Evolutionary conservation across 2,888 invertebrate species (phyloP), one percentile per base, ranked within the genome.

Genomic region (Sinohyriopsis cumingii): DNA sequence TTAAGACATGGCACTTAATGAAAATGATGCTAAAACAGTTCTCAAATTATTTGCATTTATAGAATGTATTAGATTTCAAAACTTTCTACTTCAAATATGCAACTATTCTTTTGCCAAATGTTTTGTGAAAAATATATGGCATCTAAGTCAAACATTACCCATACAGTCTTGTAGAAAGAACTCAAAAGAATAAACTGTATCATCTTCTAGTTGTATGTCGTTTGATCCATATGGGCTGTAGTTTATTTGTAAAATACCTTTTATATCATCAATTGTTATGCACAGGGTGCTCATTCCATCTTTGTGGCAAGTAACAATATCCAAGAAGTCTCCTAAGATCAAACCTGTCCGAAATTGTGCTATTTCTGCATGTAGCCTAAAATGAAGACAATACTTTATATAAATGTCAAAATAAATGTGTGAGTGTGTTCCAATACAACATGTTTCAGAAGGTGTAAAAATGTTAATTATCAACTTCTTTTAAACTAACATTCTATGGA

Each of bases 151-250:
- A 33, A 33, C 33, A 33, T 65, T 56, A 65, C 65, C 65, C 9
- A 5, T 20, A 53, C 59, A 66, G n/a, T 66, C 66, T 19, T 66
- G 66, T n/a, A 66, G 18, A 24, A 66, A 66, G 45, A 24, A 9
- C 45, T 66, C 66, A 33, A 66, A 59, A 22, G 66, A 33, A 59
- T 66, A 66, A 4, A 66, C 18, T 20, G 66, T 59, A 53, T 66
- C 59, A n/a, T 20, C 4, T 22, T 59, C 59, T 45, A 5, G 19
- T 19, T 19, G 20, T 59, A 53, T 59, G 7, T 18, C 28, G 24
- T 66, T 66, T n/a, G n/a, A n/a, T 15, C 66, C 59, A 53, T 59
- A 59, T 18, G 7, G 22, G 59, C 66, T 66, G 25, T n/a, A 66
- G 53, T 59, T 66, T 18, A n/a, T 5, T 22, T 45, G n/a, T 20